phyloP scores from a whole-genome alignment of 2,888 invertebrate species.

The Sturmia bella region DNA sequence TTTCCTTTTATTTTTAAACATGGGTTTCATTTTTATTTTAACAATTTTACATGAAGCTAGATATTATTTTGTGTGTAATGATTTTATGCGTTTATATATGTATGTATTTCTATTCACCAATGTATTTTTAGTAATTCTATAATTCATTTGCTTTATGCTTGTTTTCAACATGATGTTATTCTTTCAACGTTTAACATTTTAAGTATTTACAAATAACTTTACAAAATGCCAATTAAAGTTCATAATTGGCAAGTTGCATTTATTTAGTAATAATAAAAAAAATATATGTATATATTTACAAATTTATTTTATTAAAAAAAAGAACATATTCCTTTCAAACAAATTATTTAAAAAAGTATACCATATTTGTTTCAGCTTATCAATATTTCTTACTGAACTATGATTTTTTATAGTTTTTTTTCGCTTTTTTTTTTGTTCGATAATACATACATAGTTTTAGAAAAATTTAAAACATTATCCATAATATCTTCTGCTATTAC shows the following conservation, averaged over 20 bases:
- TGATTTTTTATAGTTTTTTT: neutral
- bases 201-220: no score
- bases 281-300: slow-evolving; percentile 36
- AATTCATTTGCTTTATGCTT: no score
- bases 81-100: slow-evolving; percentile 8
- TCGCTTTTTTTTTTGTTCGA: slow-evolving; percentile 12
- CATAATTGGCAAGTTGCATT: slow-evolving; percentile 20
- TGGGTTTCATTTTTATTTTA: slow-evolving; percentile 29
- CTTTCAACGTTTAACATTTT: no score
- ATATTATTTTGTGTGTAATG: slow-evolving; percentile 12
- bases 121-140: neutral
- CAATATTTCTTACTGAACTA: slow-evolving; percentile 1
- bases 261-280: slow-evolving; percentile 7
- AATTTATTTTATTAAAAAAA: slow-evolving; percentile 27
- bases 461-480: slow-evolving; percentile 50
- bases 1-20: slow-evolving; percentile 9
- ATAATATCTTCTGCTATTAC: neutral
- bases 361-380: slow-evolving; percentile 6
- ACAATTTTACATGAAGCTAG: slow-evolving; percentile 48
- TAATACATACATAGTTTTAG: slow-evolving; percentile 36
- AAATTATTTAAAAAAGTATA: neutral
- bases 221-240: neutral
- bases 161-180: no score
- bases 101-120: slow-evolving; percentile 16
- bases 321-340: slow-evolving; percentile 4